phyloP scores from a whole-genome alignment of 1,140 invertebrate species.

The Procambarus virginalis region DNA sequence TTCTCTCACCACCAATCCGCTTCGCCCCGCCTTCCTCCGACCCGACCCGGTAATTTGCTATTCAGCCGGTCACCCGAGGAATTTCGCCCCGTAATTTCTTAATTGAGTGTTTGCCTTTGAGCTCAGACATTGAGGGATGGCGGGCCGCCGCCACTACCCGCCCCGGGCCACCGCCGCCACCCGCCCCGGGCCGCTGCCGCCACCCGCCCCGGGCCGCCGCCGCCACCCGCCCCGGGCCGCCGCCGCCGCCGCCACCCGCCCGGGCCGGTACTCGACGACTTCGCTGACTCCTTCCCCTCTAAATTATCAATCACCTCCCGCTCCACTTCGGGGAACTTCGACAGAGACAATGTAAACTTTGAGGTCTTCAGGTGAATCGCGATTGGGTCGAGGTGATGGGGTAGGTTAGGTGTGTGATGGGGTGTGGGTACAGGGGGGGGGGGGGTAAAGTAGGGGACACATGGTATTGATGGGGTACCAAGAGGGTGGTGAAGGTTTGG shows the following conservation, averaged over 20 bases:
- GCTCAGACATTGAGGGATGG: constrained; percentile 42
- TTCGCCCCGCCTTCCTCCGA: not conserved
- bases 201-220: not conserved
- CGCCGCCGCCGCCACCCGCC: too few relatives aligned
- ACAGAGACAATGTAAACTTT: constrained; percentile 35
- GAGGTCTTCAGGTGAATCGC: constrained; percentile 9
- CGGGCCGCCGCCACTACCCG: not conserved
- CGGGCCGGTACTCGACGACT: not conserved
- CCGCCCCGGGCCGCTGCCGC: not conserved
- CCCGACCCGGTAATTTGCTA: constrained; percentile 47
- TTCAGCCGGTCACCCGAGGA: constrained; percentile 43
- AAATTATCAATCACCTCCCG: constrained; percentile 30
- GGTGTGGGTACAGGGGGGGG: not conserved
- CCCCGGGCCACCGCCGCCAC: not conserved
- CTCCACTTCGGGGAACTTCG: constrained; percentile 26
- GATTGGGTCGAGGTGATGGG: not conserved
- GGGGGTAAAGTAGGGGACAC: too few relatives aligned
- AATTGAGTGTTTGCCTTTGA: constrained; percentile 50
- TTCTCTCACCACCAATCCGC: not conserved
- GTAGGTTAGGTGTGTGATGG: not conserved
- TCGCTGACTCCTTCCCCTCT: constrained; percentile 37
- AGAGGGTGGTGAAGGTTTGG: not conserved
- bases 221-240: too few relatives aligned
- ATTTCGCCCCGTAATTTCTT: constrained; percentile 54
- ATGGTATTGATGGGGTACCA: not conserved